Percentiles rank a stretch among this genome's conserved stretches.
phyloP scores from a whole-genome alignment of 2,888 invertebrate species.

The Paralinhomoeus sp. region DNA sequence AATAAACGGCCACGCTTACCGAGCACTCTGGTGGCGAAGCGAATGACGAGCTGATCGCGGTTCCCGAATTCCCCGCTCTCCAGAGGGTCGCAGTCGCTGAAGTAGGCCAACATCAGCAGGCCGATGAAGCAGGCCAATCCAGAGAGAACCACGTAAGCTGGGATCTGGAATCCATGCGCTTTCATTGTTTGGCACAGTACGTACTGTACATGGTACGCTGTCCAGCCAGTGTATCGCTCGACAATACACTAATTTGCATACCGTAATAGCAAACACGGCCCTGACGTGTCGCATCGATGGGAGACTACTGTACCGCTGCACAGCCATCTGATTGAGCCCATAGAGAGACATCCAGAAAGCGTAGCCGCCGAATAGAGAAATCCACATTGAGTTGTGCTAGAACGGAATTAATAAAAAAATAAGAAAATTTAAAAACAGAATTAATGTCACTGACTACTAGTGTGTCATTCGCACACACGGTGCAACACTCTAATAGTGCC shows the following conservation, averaged over 20 bases:
- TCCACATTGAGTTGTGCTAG: not conserved
- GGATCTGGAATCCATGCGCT: too few species aligned
- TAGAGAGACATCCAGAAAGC: conserved; percentile 4
- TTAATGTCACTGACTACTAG: too few species aligned
- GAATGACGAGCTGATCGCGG: conserved; percentile 4
- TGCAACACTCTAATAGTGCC: too few species aligned
- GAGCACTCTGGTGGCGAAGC: conserved; percentile 3
- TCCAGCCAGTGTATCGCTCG: too few species aligned
- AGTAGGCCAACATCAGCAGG: conserved; percentile 6
- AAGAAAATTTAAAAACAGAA: too few species aligned
- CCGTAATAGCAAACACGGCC: not conserved
- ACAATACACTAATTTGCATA: too few species aligned
- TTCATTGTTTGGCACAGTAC: too few species aligned
- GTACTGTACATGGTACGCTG: too few species aligned
- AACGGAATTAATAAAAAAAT: not conserved
- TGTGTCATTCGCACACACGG: too few species aligned
- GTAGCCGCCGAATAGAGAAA: conserved; percentile 1
- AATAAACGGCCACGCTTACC: too few species aligned
- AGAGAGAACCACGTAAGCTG: conserved; percentile 9
- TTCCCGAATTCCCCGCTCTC: not conserved
- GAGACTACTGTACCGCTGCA: conserved; percentile 1
- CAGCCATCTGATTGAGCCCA: conserved; percentile 5
- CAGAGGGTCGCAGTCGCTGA: conserved; percentile 4
- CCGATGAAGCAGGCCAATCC: conserved; percentile 5
- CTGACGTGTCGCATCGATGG: not conserved